Base-by-base conservation (phyloP, 2,113 vertebrate genomes). In the Proterorhinus semilunaris region DNA sequence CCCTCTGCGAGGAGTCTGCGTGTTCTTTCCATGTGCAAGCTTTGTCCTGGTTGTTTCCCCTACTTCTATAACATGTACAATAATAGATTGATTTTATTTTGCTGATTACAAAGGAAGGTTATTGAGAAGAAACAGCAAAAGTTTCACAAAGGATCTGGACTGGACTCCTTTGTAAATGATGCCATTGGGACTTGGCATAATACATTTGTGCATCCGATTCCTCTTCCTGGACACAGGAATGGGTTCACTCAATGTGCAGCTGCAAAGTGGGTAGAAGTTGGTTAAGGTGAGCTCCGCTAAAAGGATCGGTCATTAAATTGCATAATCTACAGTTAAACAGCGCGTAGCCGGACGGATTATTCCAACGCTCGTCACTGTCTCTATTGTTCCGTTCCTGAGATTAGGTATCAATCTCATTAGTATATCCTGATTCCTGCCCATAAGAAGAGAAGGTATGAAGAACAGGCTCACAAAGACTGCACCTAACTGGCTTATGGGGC, bases 401-500 rank as follows among this genome's bases (percentile, higher is more conserved):
- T 86, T 80, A 85, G 51, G 81, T 42, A 64, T 57, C 83, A 81
- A 83, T 88, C 50, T 12, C 68, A 79, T 87, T 82, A 88, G 17
- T 79, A 48, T 44, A 68, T 50, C 21, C n/a, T n/a, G n/a, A n/a
- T n/a, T n/a, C n/a, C 55, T 42, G 27, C 42, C 12, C 27, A 42
- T 58, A 58, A 0, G 0, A 58, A 51, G 66, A 72, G 76, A 36
- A 72, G 72, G 62, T 71, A 74, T 50, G 48, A 42, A 53, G 65
- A 81, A 64, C 46, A 79, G 55, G 69, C 16, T 5, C 12, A 62
- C 36, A 58, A 42, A 64, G 64, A 82, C 66, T 65, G 63, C 44
- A 70, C 82, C 54, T 74, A 82, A 86, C 78, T 81, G 68, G 84
- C 63, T 85, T 84, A 80, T 82, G 79, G 7, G 6, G 48, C 66